Base-by-base conservation (phyloP, 2,797 vertebrate species). In the Labeo calbasu region DNA sequence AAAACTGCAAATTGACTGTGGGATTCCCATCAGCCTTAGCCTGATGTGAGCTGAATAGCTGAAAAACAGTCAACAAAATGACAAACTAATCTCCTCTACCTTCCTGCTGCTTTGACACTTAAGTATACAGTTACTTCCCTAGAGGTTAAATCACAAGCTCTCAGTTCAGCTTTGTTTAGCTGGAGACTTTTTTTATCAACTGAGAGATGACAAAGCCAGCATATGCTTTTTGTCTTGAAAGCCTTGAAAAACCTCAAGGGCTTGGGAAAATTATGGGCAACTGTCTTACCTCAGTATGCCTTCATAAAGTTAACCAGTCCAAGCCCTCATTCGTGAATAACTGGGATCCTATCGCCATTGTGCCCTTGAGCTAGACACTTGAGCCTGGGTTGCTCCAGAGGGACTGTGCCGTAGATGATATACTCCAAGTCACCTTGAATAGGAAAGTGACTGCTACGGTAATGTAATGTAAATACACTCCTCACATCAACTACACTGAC, bases 101-200 rank as follows among this genome's bases (percentile, higher is more conserved):
- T 61, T 77, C 36, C n/a, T 8, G 46, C 25, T 32, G 32, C 57
- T 51, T 48, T 66, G 25, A 79, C 3, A 3, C 23, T 63, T 10
- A 46, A 48, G n/a, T 77, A 77, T 28, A 51, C 25, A 78, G 43
- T 32, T 79, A 63, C 50, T 57, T 70, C 32, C 51, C 23, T 14
- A 59, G n/a, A 4, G 66, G n/a, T 57, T 59, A 59, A 81, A 59
- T 21, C 65, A 71, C 9, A 71, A 70, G 40, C 23, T 25, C 51
- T 57, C 57, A 25, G 36, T 77, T 77, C 36, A 76, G 51, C 19
- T 76, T 76, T 57, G 21, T 32, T 70, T 70, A 69, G 40, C 13
- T 72, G 15, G 9, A 19, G 12, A 36, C 19, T 51, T 73, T 32
- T 51, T 53, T 53, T 53, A 75, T 17, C 51, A 46, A 43, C 55